These are phyloP conservation scores for Drosophila santomea DNA, from an alignment of 1,140 invertebrate species.

Conservation along the genomic window DNA sequence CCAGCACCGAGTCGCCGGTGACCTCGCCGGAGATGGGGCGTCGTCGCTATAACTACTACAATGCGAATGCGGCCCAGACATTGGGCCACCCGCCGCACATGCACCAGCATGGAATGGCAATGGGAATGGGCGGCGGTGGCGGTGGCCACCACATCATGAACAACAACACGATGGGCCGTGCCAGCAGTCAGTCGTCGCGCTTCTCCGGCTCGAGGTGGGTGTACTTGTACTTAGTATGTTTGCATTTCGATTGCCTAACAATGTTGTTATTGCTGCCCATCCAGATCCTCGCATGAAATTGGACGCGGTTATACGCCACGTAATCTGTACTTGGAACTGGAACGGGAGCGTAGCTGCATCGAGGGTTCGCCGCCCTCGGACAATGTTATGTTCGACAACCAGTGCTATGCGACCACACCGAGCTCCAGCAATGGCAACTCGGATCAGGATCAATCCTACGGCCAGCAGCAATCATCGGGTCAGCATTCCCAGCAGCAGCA, in stretches of 20 bases:
- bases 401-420: slow-evolving; percentile 96
- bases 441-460: slow-evolving; percentile 91
- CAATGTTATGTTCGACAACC: slow-evolving; percentile 96
- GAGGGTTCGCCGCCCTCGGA: slow-evolving; percentile 95
- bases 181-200: slow-evolving; percentile 84
- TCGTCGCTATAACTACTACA: slow-evolving; percentile 87
- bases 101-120: slow-evolving; percentile 83
- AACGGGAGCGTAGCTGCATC: slow-evolving; percentile 88
- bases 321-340: slow-evolving; percentile 93
- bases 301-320: slow-evolving; percentile 86
- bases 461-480: slow-evolving; percentile 86
- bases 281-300: slow-evolving; percentile 88
- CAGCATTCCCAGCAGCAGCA: slow-evolving; percentile 58
- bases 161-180: slow-evolving; percentile 83
- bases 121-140: slow-evolving; percentile 54
- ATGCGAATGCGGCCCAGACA: slow-evolving; percentile 85
- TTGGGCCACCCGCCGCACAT: slow-evolving; percentile 85
- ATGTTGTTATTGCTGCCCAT: neutral
- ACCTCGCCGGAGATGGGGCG: slow-evolving; percentile 95
- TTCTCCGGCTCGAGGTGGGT: slow-evolving; percentile 85
- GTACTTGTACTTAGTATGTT: slow-evolving; percentile 1
- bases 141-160: slow-evolving; percentile 85
- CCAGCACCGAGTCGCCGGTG: slow-evolving; percentile 93
- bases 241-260: neutral
- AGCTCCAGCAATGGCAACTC: slow-evolving; percentile 96